phyloP scores from a whole-genome alignment of 2,113 vertebrate species.

The Rhinichthys klamathensis region DNA sequence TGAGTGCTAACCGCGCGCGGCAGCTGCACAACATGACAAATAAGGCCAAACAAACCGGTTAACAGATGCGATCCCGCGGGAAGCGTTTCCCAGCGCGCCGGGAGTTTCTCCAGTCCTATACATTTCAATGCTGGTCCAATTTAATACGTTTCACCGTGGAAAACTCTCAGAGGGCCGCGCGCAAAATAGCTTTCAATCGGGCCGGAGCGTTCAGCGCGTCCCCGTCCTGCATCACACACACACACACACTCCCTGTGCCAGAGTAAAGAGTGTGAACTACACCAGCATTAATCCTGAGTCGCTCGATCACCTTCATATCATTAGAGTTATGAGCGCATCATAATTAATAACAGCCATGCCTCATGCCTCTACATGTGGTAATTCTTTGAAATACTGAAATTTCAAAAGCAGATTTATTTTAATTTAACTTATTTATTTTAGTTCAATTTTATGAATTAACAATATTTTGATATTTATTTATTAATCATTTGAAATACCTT shows the following conservation, averaged over 20 bases:
- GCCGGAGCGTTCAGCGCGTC: slow-evolving; percentile 66
- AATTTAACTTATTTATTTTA: too few species aligned
- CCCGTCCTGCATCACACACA: slow-evolving; percentile 65
- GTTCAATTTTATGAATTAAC: too few species aligned
- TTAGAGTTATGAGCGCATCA: too few species aligned
- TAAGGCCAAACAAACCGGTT: slow-evolving; percentile 91
- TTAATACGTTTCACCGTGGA: slow-evolving; percentile 80
- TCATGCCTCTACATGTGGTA: too few species aligned
- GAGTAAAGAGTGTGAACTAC: neutral
- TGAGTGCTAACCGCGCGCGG: slow-evolving; percentile 98
- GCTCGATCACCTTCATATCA: too few species aligned
- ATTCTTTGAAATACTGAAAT: rapidly evolving
- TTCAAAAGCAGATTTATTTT: too few species aligned
- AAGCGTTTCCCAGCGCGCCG: slow-evolving; percentile 57
- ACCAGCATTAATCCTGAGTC: too few species aligned
- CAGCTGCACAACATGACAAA: slow-evolving; percentile 97
- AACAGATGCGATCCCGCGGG: slow-evolving; percentile 83
- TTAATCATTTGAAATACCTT: too few species aligned
- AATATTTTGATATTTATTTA: too few species aligned
- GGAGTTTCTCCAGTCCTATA: slow-evolving; percentile 79
- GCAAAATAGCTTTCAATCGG: slow-evolving; percentile 87
- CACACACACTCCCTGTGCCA: slow-evolving; percentile 29
- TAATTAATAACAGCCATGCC: too few species aligned
- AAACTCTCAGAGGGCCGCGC: slow-evolving; percentile 78
- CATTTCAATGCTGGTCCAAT: slow-evolving; percentile 86